These are phyloP conservation scores for Pelochelys cantorii DNA, from an alignment of 2,797 vertebrate species.

Conservation along the genomic window DNA sequence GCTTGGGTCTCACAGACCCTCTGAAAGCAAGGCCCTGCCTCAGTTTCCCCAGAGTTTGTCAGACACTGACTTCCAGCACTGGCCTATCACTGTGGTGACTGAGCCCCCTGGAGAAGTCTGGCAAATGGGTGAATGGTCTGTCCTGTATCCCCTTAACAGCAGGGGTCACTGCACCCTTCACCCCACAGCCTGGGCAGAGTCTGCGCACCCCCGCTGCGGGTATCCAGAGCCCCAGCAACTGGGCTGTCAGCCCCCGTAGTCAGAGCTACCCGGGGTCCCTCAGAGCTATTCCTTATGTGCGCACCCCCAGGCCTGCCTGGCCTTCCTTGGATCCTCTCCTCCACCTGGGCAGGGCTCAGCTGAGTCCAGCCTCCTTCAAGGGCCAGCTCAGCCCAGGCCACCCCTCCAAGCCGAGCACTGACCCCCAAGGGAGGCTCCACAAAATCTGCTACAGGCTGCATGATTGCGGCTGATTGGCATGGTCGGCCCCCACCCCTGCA, in stretches of 20 bases:
- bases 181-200: background rate
- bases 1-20: background rate
- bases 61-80: background rate
- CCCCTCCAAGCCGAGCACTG: background rate
- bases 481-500: no score
- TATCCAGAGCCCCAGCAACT: no score
- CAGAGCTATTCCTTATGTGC: background rate
- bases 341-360: background rate
- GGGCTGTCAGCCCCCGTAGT: background rate
- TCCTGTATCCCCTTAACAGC: background rate
- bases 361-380: background rate
- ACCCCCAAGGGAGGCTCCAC: background rate
- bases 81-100: background rate
- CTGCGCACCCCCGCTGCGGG: background rate
- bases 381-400: background rate
- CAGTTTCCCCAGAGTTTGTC: background rate
- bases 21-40: background rate
- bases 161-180: background rate
- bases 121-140: background rate
- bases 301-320: background rate
- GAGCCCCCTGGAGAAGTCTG: background rate
- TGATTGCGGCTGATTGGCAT: background rate
- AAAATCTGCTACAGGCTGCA: background rate
- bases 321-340: background rate
- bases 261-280: background rate